These are phyloP conservation scores for Holothuria scabra DNA, from an alignment of 53 echinoderm and acorn worm genomes.

Conservation along the genomic window DNA sequence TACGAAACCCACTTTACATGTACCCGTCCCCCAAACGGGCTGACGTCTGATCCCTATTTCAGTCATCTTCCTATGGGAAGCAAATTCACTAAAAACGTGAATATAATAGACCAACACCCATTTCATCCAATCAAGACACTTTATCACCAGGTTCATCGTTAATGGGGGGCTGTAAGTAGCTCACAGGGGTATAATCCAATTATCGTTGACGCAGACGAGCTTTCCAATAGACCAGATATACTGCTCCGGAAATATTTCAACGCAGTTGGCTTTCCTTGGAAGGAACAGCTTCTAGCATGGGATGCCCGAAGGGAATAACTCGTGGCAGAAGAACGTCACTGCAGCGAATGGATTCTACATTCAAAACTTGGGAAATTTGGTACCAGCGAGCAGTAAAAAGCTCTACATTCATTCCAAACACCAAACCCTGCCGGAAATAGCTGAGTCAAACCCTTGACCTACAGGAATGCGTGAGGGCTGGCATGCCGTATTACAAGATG, in stretches of 20 bases:
- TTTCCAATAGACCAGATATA: not conserved
- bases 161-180: slow-evolving; percentile 6
- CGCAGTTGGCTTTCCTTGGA: slow-evolving; percentile 1
- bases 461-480: no score
- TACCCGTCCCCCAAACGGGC: not conserved
- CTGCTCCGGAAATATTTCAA: not conserved
- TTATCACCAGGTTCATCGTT: no score
- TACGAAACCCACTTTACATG: not conserved
- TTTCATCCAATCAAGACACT: not conserved
- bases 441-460: no score
- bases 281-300: not conserved
- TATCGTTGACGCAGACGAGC: not conserved
- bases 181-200: not conserved
- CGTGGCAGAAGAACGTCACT: no score
- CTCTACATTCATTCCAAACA: no score
- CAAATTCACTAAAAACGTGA: not conserved
- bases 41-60: not conserved
- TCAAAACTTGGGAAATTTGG: no score
- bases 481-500: no score
- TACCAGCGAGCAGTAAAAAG: no score
- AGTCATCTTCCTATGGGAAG: not conserved
- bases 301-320: not conserved
- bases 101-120: not conserved
- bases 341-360: no score
- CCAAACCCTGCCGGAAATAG: no score